phyloP scores from a whole-genome alignment of 2,888 invertebrate genomes.

The Esperia sulphurella region DNA sequence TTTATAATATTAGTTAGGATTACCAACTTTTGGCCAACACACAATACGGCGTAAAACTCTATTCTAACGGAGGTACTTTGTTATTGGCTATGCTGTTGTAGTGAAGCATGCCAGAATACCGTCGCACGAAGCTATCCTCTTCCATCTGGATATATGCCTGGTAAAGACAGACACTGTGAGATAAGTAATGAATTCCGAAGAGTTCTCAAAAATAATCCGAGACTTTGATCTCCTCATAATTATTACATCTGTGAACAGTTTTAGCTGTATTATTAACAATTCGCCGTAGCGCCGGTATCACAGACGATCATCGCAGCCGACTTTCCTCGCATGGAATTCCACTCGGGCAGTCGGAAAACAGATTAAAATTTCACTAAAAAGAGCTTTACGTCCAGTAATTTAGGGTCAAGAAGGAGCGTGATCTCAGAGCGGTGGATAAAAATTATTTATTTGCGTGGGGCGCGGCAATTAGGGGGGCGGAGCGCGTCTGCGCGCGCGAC shows the following conservation, averaged over 20 bases:
- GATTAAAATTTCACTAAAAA: conserved; percentile 65
- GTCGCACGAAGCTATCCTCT: too few species aligned
- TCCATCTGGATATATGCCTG: too few species aligned
- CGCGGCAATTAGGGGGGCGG: conserved; percentile 78
- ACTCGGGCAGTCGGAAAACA: conserved; percentile 48
- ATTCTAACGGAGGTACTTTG: too few species aligned
- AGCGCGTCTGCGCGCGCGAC: conserved; percentile 68
- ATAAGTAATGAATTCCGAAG: too few species aligned
- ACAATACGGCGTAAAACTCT: too few species aligned
- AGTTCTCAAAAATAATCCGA: too few species aligned
- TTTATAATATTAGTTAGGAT: too few species aligned
- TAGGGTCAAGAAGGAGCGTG: conserved; percentile 71
- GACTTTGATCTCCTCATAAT: conserved; percentile 21
- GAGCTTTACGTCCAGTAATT: conserved; percentile 61
- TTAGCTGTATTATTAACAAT: conserved; percentile 62
- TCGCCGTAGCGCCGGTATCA: conserved; percentile 57
- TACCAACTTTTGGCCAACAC: too few species aligned
- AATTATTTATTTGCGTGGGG: conserved; percentile 78
- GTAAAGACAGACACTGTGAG: too few species aligned
- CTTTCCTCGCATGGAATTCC: conserved; percentile 35
- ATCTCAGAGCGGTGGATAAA: conserved; percentile 65
- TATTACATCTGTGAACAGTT: conserved; percentile 42
- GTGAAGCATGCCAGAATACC: too few species aligned
- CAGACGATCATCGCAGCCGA: conserved; percentile 42
- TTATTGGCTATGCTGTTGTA: too few species aligned